A percentile compares a stretch with the other conserved stretches of the same genome.
Conservation (phyloP, 2,888 invertebrate species). For the Phania funesta region DNA sequence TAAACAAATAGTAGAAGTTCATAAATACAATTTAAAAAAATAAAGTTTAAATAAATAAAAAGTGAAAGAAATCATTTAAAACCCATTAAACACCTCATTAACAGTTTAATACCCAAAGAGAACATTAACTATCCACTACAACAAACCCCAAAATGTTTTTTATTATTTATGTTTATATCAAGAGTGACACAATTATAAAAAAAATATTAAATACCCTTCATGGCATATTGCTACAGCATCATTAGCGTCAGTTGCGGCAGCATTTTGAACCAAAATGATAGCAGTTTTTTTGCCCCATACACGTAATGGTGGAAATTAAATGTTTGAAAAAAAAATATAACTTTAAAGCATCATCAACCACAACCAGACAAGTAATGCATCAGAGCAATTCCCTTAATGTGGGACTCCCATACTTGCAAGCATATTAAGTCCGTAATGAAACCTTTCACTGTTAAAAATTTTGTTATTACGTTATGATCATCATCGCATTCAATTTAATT, state of each 20-base stretch:
- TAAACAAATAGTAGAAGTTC: no score
- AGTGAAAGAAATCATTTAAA: constrained; percentile 48
- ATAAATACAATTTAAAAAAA: no score
- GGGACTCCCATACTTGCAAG: neutral
- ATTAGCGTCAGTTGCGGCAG: constrained; percentile 1
- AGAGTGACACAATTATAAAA: neutral
- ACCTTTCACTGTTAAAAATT: constrained; percentile 18
- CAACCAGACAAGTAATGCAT: neutral
- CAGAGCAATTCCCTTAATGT: neutral
- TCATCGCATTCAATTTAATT: constrained; percentile 42
- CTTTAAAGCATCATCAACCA: constrained; percentile 25
- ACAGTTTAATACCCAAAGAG: constrained; percentile 43
- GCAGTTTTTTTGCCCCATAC: neutral
- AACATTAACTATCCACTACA: constrained; percentile 14
- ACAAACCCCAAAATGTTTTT: constrained; percentile 5
- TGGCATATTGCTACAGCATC: constrained; percentile 10
- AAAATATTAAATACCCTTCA: constrained; percentile 19
- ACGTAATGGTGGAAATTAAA: constrained; percentile 18
- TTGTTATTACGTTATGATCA: constrained; percentile 40
- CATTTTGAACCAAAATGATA: constrained; percentile 20
- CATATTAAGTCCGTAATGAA: neutral
- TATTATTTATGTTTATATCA: neutral
- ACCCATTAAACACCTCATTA: constrained; percentile 63
- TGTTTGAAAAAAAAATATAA: neutral
- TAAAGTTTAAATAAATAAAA: neutral